Base-by-base conservation (phyloP, 2,888 invertebrate genomes). In the Andricus quercusramuli region DNA sequence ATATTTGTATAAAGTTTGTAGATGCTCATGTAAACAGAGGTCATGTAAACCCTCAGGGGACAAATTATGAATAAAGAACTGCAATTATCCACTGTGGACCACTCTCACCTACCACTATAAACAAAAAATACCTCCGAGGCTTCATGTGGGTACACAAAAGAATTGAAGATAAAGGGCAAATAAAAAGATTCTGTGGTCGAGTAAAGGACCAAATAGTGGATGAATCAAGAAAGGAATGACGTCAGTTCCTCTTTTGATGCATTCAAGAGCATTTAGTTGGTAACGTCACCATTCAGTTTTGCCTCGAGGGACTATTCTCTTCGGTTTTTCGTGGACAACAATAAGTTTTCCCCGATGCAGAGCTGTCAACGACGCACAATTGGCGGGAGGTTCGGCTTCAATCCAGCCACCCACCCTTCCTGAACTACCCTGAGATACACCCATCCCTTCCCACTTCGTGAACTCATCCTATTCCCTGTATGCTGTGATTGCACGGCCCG, bases 351-450 rank as follows among this genome's bases (percentile, higher is more conserved):
- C 88, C 87, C 83, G 90, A 88, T 88, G 90, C 87, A 87, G 86
- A 86, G 89, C 90, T 91, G 91, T 91, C 90, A 91, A 87, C 90
- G 87, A 86, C 87, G 89, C 88, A 90, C 91, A 91, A 91, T 91
- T 90, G 90, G 90, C 87, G 88, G 88, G 85, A 86, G 82, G 68
- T 83, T 83, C 83, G 83, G 79, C 84, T 83, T 83, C 82, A 83
- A 83, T 82, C 82, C 83, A 85, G 78, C 83, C 84, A 83, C 85
- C 81, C 82, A 85, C 80, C 83, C 86, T 82, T 83, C 82, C 67
- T 79, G 78, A 79, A 83, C 83, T 80, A 80, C 79, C 79, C 78
- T 78, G 79, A 78, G 67, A 83, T 76, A 59, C 82, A 80, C 81
- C 82, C 83, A 79, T 86, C 83, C 84, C 80, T 80, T 78, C 84